Base-by-base conservation (phyloP, 2,888 invertebrate genomes). In the Odontomyia ornata region DNA sequence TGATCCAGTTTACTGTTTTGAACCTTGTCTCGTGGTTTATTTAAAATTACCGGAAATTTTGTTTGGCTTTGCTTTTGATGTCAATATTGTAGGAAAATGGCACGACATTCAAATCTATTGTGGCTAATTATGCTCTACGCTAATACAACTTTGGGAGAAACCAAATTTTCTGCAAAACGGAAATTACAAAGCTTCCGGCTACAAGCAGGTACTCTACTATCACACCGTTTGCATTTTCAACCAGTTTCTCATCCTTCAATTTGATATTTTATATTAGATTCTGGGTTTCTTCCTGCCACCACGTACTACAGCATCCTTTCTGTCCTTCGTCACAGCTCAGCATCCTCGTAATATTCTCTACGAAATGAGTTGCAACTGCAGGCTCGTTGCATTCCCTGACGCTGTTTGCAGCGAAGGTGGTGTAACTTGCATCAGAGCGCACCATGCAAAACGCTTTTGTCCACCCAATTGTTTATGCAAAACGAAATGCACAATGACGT, bases 381-480 rank as follows among this genome's bases (percentile, higher is more conserved):
- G 23, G 36, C 60, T 60, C 25, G 25, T 13, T 7, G 5, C n/a
- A 23, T 46, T n/a, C 47, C 0, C 47, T 15, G 2, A 4, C 15
- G 13, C n/a, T 46, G 27, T 47, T 69, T 47, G 11, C 21, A 18
- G n/a, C 23, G 21, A 69, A 47, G 69, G 23, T 69, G 21, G 69
- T 69, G 69, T 23, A 30, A 46, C 47, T 13, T 28, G 18, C 28
- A 46, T 23, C 5, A 21, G 23, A 21, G n/a, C 25, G 47, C 47
- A 69, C 1, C 69, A 69, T 7, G 30, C 69, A 69, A 69, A 69
- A 43, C 25, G 67, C 30, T 47, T 36, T 56, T 57, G 73, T 47
- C 75, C 28, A 57, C 60, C 78, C 76, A 78, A 78, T 78, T 78
- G 78, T 78, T 78, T 78, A 78, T 78, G 76, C 78, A 76, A 76